Conservation (phyloP, 2,888 invertebrate genomes). For the Scaptomyza polygonia region DNA sequence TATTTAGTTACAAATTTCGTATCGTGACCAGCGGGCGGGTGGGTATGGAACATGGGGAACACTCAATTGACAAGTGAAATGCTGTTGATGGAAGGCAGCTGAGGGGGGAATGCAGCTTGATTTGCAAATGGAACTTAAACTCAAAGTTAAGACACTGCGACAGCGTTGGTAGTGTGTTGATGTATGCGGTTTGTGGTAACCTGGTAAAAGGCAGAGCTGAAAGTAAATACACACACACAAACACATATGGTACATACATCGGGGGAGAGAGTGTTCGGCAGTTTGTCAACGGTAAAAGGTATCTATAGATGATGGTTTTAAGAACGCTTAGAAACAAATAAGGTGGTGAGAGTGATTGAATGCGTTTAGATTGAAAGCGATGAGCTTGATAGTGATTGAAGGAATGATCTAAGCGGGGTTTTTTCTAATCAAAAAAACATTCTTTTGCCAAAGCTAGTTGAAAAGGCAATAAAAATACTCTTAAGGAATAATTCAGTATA, state of each 20-base stretch:
- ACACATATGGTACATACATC: neutral
- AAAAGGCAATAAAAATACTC: no score
- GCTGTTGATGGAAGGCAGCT: conserved; percentile 13
- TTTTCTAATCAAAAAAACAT: no score
- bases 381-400: neutral
- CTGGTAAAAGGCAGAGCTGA: conserved; percentile 12
- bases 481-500: no score
- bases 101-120: conserved; percentile 8
- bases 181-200: conserved; percentile 67
- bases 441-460: no score
- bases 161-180: conserved; percentile 50
- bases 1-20: conserved; percentile 81
- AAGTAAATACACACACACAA: neutral
- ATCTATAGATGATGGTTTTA: conserved; percentile 17
- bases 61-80: conserved; percentile 56
- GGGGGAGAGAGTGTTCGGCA: conserved; percentile 39
- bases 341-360: no score
- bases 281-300: conserved; percentile 62
- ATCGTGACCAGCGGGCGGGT: conserved; percentile 11
- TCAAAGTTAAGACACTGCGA: conserved; percentile 11
- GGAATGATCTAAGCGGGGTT: no score
- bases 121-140: conserved; percentile 31
- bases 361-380: neutral
- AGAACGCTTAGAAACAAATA: neutral
- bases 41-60: neutral